phyloP scores from a whole-genome alignment of 2,888 invertebrate genomes.

The Pharmacophagus antenor region DNA sequence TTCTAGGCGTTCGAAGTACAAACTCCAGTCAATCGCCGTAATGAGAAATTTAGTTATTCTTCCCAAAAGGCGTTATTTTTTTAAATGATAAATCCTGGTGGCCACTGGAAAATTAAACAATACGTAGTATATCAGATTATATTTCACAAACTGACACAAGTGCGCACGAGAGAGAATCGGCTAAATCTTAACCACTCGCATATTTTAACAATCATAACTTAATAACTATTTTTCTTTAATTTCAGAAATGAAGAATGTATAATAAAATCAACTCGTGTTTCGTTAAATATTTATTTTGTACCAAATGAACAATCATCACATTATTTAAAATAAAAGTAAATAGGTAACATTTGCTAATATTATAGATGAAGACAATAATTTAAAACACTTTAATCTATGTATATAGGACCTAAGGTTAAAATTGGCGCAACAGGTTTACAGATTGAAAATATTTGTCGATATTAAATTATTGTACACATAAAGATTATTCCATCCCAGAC shows the following conservation, averaged over 20 bases:
- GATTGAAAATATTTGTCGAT: background rate
- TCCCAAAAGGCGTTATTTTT: too few species aligned
- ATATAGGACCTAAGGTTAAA: conserved; percentile 16
- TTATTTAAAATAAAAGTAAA: conserved; percentile 49
- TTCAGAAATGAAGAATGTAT: conserved; percentile 4
- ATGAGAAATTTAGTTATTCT: too few species aligned
- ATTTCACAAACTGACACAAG: too few species aligned
- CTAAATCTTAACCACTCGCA: too few species aligned
- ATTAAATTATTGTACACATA: conserved; percentile 23
- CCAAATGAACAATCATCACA: conserved; percentile 57
- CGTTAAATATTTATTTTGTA: conserved; percentile 68
- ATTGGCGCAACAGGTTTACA: conserved; percentile 4
- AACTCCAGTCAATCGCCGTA: too few species aligned
- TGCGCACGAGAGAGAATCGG: too few species aligned
- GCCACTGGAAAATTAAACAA: too few species aligned
- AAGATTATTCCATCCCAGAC: conserved; percentile 39
- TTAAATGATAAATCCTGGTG: too few species aligned
- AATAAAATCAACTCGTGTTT: conserved; percentile 37
- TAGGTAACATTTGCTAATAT: conserved; percentile 46
- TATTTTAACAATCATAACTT: too few species aligned
- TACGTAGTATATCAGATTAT: too few species aligned
- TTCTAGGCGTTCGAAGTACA: too few species aligned
- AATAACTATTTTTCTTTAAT: conserved; percentile 2
- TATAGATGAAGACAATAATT: conserved; percentile 44
- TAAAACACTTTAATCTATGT: conserved; percentile 36